These are phyloP conservation scores for Mesorhabditis spiculigera DNA, from an alignment of 2,888 invertebrate genomes.

Conservation along the genomic window DNA sequence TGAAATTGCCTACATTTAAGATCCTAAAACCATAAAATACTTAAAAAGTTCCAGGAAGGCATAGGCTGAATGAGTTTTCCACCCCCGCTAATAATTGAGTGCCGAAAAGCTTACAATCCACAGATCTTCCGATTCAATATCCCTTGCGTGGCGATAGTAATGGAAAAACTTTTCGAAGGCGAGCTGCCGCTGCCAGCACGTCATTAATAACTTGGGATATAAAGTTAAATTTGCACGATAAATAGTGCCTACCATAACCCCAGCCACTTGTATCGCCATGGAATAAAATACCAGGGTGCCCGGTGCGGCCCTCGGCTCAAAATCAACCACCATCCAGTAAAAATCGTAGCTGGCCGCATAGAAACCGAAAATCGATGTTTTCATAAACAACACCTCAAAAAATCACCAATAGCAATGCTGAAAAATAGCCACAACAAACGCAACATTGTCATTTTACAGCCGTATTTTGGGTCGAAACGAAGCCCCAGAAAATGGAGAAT, in stretches of 20 bases:
- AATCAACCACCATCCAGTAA: no score
- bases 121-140: not conserved
- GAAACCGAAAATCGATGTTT: not conserved
- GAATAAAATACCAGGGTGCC: no score
- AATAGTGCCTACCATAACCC: no score
- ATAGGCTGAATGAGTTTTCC: no score
- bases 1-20: no score
- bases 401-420: not conserved
- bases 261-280: no score
- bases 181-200: conserved; percentile 1
- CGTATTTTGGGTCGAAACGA: conserved; percentile 2
- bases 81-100: no score
- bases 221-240: no score
- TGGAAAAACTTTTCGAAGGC: not conserved
- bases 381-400: not conserved
- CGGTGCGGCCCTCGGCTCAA: no score
- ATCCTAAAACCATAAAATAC: no score
- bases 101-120: no score
- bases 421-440: conserved; percentile 1
- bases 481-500: not conserved
- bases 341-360: not conserved
- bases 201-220: not conserved
- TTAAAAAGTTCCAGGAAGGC: no score
- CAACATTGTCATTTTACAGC: not conserved
- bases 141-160: conserved; percentile 4